These are phyloP conservation scores for Heterotis niloticus DNA, from an alignment of 2,113 vertebrate genomes.

Conservation along the genomic window DNA sequence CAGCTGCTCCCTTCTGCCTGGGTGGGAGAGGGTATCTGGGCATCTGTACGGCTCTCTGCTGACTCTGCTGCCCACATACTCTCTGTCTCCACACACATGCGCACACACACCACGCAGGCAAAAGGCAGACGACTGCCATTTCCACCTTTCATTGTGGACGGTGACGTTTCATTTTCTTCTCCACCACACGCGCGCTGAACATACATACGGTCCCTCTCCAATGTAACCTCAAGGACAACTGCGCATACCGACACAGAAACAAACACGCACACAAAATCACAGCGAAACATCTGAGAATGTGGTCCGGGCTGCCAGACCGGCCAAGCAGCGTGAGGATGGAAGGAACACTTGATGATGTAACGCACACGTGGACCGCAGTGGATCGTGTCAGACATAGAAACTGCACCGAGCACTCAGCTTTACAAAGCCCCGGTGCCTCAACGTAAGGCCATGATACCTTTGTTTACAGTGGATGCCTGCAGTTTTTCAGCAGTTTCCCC, in stretches of 20 bases:
- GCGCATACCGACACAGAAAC: slow-evolving; percentile 27
- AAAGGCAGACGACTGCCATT: no score
- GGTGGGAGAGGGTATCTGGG: background rate
- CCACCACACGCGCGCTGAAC: background rate
- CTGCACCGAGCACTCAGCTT: slow-evolving; percentile 37
- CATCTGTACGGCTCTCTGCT: background rate
- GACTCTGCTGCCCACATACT: background rate
- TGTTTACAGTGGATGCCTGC: background rate
- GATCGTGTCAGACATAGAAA: slow-evolving; percentile 43
- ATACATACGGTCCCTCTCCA: background rate
- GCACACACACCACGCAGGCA: background rate
- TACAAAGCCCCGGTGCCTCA: background rate
- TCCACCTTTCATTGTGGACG: no score
- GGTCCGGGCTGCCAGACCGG: background rate
- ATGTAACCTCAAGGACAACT: background rate
- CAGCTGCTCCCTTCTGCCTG: background rate
- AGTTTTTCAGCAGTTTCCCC: no score
- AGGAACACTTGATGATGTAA: slow-evolving; percentile 4
- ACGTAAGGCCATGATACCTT: background rate
- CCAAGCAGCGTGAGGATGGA: background rate
- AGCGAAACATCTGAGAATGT: background rate
- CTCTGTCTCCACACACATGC: slow-evolving; percentile 19
- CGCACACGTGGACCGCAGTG: slow-evolving; percentile 35
- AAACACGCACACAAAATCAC: slow-evolving; percentile 9
- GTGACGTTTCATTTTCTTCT: no score